Percentiles rank a stretch among this genome's conserved stretches.
phyloP scores from a whole-genome alignment of 64 coral and sea anemone genomes.

The Montipora foliosa region DNA sequence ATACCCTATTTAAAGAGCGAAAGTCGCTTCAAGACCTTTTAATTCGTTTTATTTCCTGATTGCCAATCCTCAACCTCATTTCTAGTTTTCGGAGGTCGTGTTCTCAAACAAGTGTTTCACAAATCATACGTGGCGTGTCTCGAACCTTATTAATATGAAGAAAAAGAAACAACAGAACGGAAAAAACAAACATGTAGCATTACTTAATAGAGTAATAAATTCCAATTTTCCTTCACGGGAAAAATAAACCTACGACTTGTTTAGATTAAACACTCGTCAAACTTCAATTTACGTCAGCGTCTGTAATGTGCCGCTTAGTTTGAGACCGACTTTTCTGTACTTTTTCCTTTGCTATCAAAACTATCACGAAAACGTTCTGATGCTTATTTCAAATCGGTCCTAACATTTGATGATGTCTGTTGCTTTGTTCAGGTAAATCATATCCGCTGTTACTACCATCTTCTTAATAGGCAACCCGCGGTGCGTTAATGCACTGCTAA shows the following conservation, averaged over 20 bases:
- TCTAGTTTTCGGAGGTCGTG: too few relatives aligned
- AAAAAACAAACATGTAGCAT: constrained; percentile 8
- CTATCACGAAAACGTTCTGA: not conserved
- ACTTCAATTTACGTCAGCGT: too few relatives aligned
- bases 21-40: too few relatives aligned
- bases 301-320: not conserved
- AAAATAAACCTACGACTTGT: too few relatives aligned
- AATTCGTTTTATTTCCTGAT: too few relatives aligned
- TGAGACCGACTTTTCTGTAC: not conserved
- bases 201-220: constrained; percentile 21
- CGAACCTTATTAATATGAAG: not conserved
- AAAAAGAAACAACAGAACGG: not conserved
- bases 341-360: not conserved
- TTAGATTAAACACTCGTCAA: not conserved
- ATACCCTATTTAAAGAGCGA: too few relatives aligned
- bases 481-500: not conserved
- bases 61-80: too few relatives aligned
- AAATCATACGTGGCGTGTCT: too few relatives aligned
- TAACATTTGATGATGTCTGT: not conserved
- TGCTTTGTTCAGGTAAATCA: constrained; percentile 9
- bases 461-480: constrained; percentile 32
- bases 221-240: not conserved
- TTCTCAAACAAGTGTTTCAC: too few relatives aligned
- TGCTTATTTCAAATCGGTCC: not conserved
- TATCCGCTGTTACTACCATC: constrained; percentile 3